phyloP scores from a whole-genome alignment of 1,140 invertebrate species.

The Drosophila nasuta region DNA sequence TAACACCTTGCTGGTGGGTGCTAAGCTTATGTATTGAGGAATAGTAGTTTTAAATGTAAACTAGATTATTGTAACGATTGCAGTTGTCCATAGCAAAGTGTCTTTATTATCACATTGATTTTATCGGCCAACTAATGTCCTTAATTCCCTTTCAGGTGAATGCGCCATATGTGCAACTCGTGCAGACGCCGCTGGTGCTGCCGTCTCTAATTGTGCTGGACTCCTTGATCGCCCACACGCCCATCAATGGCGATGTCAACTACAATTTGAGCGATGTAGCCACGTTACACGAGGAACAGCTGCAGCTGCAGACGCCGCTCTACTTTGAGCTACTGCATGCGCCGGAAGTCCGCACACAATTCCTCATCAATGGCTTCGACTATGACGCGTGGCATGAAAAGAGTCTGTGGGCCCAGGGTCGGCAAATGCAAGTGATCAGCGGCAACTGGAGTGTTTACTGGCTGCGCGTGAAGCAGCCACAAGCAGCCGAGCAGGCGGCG shows the following conservation, averaged over 20 bases:
- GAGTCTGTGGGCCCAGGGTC: conserved; percentile 55
- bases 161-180: conserved; percentile 45
- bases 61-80: too few relatives aligned
- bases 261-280: conserved; percentile 67
- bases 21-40: not conserved
- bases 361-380: conserved; percentile 66
- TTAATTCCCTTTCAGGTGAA: conserved; percentile 34
- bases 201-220: conserved; percentile 45
- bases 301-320: conserved; percentile 67
- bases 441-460: conserved; percentile 74
- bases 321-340: conserved; percentile 60
- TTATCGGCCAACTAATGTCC: too few relatives aligned
- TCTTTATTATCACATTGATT: not conserved
- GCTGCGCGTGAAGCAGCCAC: conserved; percentile 53
- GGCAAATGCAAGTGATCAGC: conserved; percentile 52
- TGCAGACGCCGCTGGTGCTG: conserved; percentile 64
- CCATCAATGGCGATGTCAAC: conserved; percentile 55
- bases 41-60: too few relatives aligned
- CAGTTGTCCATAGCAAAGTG: too few relatives aligned
- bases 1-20: conserved; percentile 77
- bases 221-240: conserved; percentile 26
- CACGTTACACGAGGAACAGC: conserved; percentile 33
- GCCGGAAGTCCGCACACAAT: conserved; percentile 44
- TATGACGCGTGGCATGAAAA: conserved; percentile 63
- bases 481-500: not conserved